phyloP scores from a whole-genome alignment of 2,888 invertebrate species.

The Eulithis testata region DNA sequence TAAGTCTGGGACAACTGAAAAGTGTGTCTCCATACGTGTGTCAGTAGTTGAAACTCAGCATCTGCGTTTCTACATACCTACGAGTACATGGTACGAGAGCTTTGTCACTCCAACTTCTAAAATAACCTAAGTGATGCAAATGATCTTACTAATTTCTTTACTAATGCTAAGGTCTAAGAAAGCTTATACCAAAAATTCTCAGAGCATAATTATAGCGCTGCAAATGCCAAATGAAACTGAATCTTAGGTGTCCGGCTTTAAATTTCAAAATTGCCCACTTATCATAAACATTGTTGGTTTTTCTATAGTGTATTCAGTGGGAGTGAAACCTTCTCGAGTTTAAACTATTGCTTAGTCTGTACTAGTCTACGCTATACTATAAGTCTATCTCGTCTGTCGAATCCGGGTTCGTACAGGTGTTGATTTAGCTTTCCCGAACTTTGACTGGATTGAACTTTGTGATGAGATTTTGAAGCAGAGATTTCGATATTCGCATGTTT shows the following conservation, averaged over 20 bases:
- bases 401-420: conserved; percentile 30
- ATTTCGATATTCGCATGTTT: conserved; percentile 11
- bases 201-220: no score
- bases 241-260: no score
- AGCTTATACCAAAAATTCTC: no score
- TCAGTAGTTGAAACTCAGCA: not conserved
- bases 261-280: no score
- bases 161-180: no score
- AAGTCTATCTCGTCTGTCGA: conserved; percentile 15
- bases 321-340: conserved; percentile 4
- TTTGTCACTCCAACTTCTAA: not conserved
- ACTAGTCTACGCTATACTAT: conserved; percentile 5
- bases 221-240: no score
- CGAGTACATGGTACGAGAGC: not conserved
- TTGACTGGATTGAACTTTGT: conserved; percentile 28
- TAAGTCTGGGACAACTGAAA: not conserved
- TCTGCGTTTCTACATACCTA: conserved; percentile 13
- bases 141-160: no score
- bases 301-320: no score
- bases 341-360: conserved; percentile 1
- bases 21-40: not conserved
- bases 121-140: no score
- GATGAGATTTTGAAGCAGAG: conserved; percentile 7
- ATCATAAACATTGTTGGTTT: no score
- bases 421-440: conserved; percentile 33